Evolutionary conservation across 2,888 invertebrate species (phyloP).

Genomic region (Caenorhabditis sp.): DNA sequence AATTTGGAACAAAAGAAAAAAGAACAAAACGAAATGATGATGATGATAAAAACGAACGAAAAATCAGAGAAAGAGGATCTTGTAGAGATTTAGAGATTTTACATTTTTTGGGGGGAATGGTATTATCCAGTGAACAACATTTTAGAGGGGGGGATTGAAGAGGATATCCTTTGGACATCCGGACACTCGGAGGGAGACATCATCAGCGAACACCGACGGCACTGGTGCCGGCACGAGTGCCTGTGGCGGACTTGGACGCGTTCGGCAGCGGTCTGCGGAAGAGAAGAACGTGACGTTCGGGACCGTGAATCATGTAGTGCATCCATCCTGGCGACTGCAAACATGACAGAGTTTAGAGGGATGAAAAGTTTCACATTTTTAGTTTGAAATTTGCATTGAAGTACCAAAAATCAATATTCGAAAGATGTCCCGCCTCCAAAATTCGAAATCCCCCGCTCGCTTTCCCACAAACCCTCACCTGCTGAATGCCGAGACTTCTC

Average conservation of each 20-base stretch:
- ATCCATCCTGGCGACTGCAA: constrained; percentile 80
- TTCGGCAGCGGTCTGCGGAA: constrained; percentile 78
- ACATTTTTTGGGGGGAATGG: constrained; percentile 9
- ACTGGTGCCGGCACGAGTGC: constrained; percentile 26
- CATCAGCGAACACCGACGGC: constrained; percentile 49
- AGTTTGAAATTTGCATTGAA: no score
- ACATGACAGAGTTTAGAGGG: neutral
- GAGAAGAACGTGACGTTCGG: constrained; percentile 80
- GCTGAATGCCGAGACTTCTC: constrained; percentile 82
- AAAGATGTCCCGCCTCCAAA: no score
- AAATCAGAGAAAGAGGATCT: constrained; percentile 1
- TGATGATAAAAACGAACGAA: constrained; percentile 19
- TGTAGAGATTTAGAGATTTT: constrained; percentile 7
- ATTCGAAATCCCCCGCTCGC: no score
- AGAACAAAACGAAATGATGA: neutral
- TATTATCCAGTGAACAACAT: neutral
- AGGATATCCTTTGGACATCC: neutral
- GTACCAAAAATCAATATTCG: no score
- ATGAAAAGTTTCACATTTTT: no score
- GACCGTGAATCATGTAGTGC: constrained; percentile 82
- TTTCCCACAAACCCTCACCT: constrained; percentile 50
- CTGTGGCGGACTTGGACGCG: constrained; percentile 12
- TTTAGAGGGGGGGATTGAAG: neutral
- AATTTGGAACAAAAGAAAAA: constrained; percentile 30
- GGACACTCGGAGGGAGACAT: neutral